These are phyloP conservation scores for Prenolepis imparis DNA, from an alignment of 2,888 invertebrate species.

Conservation along the genomic window DNA sequence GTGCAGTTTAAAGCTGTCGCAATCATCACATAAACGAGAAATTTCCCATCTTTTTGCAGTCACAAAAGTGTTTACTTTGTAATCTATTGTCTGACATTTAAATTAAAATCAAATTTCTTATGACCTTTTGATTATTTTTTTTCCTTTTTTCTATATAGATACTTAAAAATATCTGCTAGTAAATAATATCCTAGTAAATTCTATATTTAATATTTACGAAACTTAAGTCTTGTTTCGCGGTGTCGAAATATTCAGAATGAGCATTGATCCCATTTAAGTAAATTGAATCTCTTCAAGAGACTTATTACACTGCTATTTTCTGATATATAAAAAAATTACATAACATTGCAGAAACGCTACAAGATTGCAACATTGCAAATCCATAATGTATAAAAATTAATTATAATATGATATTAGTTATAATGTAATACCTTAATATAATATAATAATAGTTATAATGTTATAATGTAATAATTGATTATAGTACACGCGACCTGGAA, in stretches of 20 bases:
- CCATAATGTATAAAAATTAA: not conserved
- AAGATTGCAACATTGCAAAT: not conserved
- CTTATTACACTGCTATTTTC: not conserved
- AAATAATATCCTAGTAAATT: not conserved
- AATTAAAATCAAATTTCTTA: not conserved
- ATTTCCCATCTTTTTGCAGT: not conserved
- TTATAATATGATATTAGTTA: not conserved
- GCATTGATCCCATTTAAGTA: not conserved
- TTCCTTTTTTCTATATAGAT: not conserved
- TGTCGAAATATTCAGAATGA: not conserved
- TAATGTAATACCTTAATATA: not conserved
- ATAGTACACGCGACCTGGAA: not conserved
- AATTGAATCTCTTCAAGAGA: not conserved
- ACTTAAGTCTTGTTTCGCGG: not conserved
- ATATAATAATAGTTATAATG: not conserved
- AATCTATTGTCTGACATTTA: not conserved
- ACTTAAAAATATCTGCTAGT: not conserved
- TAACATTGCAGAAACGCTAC: not conserved
- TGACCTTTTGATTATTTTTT: not conserved
- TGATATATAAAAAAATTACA: not conserved
- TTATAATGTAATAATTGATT: not conserved
- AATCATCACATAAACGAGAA: not conserved
- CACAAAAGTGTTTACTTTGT: not conserved
- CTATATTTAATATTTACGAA: not conserved
- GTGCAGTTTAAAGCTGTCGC: not conserved